phyloP scores from a whole-genome alignment of 2,797 vertebrate species.

The Xiphorhynchus erythropygius region DNA sequence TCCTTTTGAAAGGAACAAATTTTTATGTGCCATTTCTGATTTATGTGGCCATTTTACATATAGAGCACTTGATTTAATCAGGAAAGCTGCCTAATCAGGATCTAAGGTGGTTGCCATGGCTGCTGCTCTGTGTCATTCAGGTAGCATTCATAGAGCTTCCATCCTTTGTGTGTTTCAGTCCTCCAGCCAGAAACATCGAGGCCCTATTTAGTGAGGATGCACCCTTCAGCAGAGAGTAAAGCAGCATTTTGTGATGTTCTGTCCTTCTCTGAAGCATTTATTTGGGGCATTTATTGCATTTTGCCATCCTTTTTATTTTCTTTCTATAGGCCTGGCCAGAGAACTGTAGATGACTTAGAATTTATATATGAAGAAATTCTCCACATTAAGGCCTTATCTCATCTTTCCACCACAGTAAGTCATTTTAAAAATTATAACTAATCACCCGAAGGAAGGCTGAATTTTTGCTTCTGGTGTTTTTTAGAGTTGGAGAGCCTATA shows the following conservation, averaged over 20 bases:
- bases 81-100: not conserved
- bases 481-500: not conserved
- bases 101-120: conserved; percentile 26
- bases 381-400: conserved; percentile 97
- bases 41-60: not conserved
- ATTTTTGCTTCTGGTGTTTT: not conserved
- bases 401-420: conserved; percentile 95
- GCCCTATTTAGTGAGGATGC: not conserved
- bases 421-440: not conserved
- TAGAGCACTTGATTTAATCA: not conserved
- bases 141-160: not conserved
- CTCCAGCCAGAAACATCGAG: not conserved
- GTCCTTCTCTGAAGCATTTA: not conserved
- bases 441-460: not conserved
- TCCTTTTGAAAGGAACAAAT: not conserved
- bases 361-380: conserved; percentile 97
- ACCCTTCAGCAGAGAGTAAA: not conserved
- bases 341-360: conserved; percentile 92
- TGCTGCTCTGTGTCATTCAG: not conserved
- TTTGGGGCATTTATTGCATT: not conserved
- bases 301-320: not conserved
- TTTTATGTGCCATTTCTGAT: not conserved
- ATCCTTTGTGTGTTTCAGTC: not conserved
- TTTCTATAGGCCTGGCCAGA: conserved; percentile 87
- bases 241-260: not conserved